phyloP scores from a whole-genome alignment of 2,888 invertebrate genomes.

The Nemotelus nigrinus region DNA sequence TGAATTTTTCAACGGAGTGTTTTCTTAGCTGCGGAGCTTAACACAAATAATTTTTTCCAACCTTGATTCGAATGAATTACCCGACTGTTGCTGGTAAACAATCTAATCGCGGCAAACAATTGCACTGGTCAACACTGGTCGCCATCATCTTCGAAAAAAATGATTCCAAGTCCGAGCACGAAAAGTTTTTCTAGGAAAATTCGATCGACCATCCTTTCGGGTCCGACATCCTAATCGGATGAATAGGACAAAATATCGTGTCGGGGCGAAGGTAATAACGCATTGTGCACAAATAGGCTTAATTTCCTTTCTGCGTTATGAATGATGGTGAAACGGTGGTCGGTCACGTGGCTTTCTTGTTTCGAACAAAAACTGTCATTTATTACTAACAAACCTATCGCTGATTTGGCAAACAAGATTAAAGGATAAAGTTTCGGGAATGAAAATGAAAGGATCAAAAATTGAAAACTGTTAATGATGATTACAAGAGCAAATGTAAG shows the following conservation, averaged over 20 bases:
- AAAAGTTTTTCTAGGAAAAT: conserved; percentile 30
- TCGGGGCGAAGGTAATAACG: conserved; percentile 46
- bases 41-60: too few species aligned
- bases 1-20: too few species aligned
- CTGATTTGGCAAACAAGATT: conserved; percentile 51
- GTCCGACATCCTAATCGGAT: conserved; percentile 47
- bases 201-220: conserved; percentile 39
- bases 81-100: neutral
- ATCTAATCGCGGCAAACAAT: neutral
- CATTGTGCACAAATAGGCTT: conserved; percentile 52
- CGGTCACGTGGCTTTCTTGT: conserved; percentile 50
- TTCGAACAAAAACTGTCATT: conserved; percentile 50
- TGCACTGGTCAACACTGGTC: neutral
- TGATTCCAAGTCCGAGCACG: neutral
- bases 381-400: conserved; percentile 50
- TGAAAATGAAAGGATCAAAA: conserved; percentile 37
- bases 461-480: conserved; percentile 27
- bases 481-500: neutral
- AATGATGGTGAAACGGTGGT: conserved; percentile 50
- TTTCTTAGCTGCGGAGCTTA: too few species aligned
- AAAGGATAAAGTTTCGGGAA: conserved; percentile 42
- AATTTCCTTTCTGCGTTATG: conserved; percentile 51
- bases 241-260: conserved; percentile 43
- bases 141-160: neutral
- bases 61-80: too few species aligned